Percentiles rank a stretch among this genome's conserved stretches.
Evolutionary conservation across 2,888 invertebrate genomes (phyloP).

Genomic region (Amphipyra tragopoginis): DNA sequence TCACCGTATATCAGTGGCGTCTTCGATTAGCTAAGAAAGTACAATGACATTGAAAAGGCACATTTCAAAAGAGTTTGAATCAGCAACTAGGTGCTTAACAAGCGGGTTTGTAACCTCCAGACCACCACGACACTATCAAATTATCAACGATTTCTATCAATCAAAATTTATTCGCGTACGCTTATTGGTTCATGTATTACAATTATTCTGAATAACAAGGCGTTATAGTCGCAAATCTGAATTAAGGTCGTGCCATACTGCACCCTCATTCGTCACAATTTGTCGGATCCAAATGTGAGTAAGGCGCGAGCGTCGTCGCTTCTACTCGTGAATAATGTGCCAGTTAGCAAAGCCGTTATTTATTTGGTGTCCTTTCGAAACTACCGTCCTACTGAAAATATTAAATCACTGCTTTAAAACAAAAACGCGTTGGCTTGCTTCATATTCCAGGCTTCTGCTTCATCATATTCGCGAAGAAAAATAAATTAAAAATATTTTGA

Average conservation of each 20-base stretch:
- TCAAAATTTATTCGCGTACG: background rate
- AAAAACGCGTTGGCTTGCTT: background rate
- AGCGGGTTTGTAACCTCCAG: too few species aligned
- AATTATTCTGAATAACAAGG: constrained; percentile 23
- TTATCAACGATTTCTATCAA: background rate
- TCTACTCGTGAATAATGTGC: constrained; percentile 41
- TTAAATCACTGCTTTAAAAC: background rate
- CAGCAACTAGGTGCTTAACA: too few species aligned
- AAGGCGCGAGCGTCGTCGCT: constrained; percentile 48
- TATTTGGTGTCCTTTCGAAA: constrained; percentile 25
- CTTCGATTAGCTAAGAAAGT: too few species aligned
- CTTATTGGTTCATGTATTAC: background rate
- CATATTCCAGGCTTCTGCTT: too few species aligned
- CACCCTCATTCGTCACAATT: constrained; percentile 67
- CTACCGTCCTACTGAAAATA: constrained; percentile 12
- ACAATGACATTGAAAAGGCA: too few species aligned
- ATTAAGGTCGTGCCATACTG: constrained; percentile 38
- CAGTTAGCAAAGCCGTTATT: constrained; percentile 33
- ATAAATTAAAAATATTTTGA: background rate
- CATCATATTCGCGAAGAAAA: background rate
- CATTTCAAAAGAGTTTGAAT: too few species aligned
- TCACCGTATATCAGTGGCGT: too few species aligned
- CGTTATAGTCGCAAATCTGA: constrained; percentile 40
- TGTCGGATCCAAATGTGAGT: constrained; percentile 57
- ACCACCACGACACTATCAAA: too few species aligned